Evolutionary conservation across 2,113 vertebrate species (phyloP).

Genomic region (Heptranchias perlo): DNA sequence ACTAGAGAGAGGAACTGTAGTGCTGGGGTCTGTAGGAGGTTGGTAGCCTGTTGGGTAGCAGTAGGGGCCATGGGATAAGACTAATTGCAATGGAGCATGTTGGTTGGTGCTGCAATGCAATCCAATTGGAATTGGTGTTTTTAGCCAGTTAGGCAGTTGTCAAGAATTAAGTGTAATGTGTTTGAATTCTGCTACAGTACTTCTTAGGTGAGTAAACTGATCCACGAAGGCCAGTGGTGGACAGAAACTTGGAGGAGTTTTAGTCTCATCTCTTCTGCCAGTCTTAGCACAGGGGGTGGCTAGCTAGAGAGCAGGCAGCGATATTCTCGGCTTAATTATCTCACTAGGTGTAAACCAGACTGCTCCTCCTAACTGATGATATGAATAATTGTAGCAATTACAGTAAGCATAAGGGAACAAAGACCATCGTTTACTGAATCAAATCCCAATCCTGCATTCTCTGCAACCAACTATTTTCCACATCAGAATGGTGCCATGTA

Average conservation of each 20-base stretch:
- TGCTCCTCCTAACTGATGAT: background rate
- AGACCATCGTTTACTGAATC: background rate
- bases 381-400: background rate
- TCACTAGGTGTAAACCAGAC: background rate
- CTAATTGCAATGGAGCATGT: background rate
- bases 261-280: background rate
- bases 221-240: background rate
- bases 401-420: background rate
- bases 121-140: background rate
- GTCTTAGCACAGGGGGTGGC: background rate
- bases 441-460: background rate
- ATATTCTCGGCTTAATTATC: background rate
- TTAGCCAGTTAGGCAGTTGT: background rate
- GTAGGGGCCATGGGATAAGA: background rate
- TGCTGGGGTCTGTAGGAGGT: background rate
- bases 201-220: background rate
- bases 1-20: background rate
- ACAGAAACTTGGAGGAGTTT: background rate
- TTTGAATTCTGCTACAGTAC: background rate
- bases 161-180: background rate
- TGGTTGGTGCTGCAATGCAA: background rate
- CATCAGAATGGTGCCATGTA: background rate
- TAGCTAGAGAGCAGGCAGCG: background rate
- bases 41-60: background rate
- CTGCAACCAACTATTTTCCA: background rate